Conservation (phyloP, 2,888 invertebrate species). For the Synergus umbraculus region DNA sequence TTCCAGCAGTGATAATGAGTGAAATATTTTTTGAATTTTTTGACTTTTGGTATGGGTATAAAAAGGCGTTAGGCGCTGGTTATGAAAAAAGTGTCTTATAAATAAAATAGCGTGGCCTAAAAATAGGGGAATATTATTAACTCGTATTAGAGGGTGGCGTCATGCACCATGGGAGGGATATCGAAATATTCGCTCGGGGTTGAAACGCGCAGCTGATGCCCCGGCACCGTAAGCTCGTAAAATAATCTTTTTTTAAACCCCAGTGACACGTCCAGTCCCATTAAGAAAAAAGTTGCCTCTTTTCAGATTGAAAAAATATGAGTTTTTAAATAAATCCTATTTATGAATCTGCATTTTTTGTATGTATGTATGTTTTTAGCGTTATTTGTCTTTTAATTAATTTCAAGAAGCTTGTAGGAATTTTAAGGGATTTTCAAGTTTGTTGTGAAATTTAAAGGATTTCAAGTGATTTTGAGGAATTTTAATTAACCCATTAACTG, state of each 20-base stretch:
- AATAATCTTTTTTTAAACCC: slow-evolving; percentile 64
- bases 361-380: no score
- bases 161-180: slow-evolving; percentile 7
- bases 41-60: neutral
- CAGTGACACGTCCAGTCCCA: slow-evolving; percentile 48
- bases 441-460: no score
- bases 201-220: slow-evolving; percentile 72
- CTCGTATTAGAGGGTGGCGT: slow-evolving; percentile 71
- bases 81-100: slow-evolving; percentile 63
- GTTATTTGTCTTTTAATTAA: no score
- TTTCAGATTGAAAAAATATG: neutral
- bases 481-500: neutral
- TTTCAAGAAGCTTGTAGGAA: no score
- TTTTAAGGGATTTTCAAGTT: no score
- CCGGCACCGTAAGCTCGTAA: slow-evolving; percentile 69
- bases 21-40: neutral
- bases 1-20: neutral
- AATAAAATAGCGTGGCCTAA: slow-evolving; percentile 71
- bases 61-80: slow-evolving; percentile 7
- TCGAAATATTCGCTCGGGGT: slow-evolving; percentile 40
- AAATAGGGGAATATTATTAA: slow-evolving; percentile 74
- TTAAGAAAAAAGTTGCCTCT: slow-evolving; percentile 50
- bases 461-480: no score
- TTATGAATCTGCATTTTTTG: no score
- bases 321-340: neutral